A percentile compares a stretch with the other conserved stretches of the same genome.
These are phyloP conservation scores for Jaculus jaculus DNA, from an alignment of 2,113 vertebrate species.

Conservation along the genomic window DNA sequence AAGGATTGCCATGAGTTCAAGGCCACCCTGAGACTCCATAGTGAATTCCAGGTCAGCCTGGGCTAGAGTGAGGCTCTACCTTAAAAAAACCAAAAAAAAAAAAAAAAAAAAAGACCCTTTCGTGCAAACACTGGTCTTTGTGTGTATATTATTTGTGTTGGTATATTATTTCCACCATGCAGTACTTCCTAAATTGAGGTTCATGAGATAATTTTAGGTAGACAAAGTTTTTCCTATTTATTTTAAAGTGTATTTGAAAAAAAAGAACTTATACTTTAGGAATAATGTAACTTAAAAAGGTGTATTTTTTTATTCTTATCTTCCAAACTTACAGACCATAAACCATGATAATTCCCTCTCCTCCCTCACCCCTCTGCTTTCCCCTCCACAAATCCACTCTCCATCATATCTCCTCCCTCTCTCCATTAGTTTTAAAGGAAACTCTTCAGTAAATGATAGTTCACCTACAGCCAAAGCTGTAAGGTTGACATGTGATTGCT, in stretches of 20 bases:
- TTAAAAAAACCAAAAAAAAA: too few species aligned
- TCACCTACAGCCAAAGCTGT: not conserved
- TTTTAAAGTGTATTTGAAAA: slow-evolving; percentile 29
- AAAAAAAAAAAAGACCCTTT: not conserved
- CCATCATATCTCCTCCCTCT: too few species aligned
- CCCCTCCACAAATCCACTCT: too few species aligned
- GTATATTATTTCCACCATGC: not conserved
- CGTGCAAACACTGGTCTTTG: not conserved
- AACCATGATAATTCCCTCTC: too few species aligned
- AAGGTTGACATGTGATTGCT: not conserved
- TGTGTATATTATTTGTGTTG: not conserved
- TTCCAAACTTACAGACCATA: too few species aligned
- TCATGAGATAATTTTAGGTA: slow-evolving; percentile 13
- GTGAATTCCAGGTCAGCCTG: too few species aligned
- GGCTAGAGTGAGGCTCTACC: too few species aligned
- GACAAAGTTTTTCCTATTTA: not conserved
- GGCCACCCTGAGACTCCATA: too few species aligned
- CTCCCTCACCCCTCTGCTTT: too few species aligned
- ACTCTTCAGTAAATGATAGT: not conserved
- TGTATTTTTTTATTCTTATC: too few species aligned
- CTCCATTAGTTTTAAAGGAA: not conserved
- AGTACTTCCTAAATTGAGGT: slow-evolving; percentile 6
- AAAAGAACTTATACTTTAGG: not conserved
- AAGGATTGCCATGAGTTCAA: too few species aligned
- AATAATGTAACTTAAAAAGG: not conserved